These are phyloP conservation scores for Odontesthes bonariensis DNA, from an alignment of 2,113 vertebrate genomes.

Conservation along the genomic window DNA sequence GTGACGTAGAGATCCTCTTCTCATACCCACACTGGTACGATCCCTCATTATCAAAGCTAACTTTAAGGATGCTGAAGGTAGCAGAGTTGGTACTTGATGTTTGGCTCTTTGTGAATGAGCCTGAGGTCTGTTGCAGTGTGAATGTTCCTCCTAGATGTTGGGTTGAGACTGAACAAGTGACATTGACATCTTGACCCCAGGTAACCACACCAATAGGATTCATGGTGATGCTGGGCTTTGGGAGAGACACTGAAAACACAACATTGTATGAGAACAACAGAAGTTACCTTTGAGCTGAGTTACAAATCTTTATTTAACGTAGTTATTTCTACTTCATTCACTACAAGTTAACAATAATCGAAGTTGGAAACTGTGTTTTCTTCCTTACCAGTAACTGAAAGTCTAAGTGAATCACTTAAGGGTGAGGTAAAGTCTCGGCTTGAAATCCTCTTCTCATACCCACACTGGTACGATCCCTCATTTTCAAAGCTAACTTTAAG, in stretches of 20 bases:
- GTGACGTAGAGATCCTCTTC: not conserved
- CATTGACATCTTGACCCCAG: slow-evolving; percentile 9
- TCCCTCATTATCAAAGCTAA: slow-evolving; percentile 10
- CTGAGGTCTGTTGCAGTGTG: not conserved
- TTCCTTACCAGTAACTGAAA: not conserved
- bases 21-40: not conserved
- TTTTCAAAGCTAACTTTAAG: not conserved
- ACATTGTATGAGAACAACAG: rapidly evolving
- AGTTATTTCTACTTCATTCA: not conserved
- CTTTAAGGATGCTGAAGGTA: not conserved
- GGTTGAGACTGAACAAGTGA: slow-evolving; percentile 28
- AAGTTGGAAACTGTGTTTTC: too few relatives aligned
- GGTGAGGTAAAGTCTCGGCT: not conserved
- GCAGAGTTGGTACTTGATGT: not conserved
- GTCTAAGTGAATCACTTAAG: not conserved
- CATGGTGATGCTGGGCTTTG: slow-evolving; percentile 10
- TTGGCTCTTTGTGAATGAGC: not conserved
- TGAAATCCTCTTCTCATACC: not conserved
- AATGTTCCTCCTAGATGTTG: slow-evolving; percentile 1
- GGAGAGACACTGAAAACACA: not conserved
- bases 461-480: slow-evolving; percentile 30
- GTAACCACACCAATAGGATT: not conserved
- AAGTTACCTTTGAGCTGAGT: too few relatives aligned
- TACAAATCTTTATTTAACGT: too few relatives aligned
- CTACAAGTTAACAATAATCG: too few relatives aligned